A percentile compares a stretch with the other conserved stretches of the same genome.
phyloP scores from a whole-genome alignment of 2,113 vertebrate species.

The Labeo catla region DNA sequence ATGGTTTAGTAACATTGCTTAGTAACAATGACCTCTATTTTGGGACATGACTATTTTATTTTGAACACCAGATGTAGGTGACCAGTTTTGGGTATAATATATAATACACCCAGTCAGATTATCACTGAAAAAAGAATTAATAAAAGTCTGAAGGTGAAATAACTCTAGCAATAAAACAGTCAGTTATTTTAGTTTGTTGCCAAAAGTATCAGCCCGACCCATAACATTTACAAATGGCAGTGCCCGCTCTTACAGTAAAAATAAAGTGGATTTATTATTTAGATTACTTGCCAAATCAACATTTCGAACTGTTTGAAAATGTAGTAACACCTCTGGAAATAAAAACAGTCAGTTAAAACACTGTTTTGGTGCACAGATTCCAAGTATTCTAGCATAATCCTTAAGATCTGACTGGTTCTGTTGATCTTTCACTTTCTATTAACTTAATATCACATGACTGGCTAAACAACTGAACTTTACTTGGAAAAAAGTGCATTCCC shows the following conservation, averaged over 20 bases:
- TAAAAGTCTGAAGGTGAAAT: not conserved
- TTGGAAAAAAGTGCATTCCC: not conserved
- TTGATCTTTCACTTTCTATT: constrained; percentile 34
- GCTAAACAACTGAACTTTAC: constrained; percentile 9
- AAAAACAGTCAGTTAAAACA: not conserved
- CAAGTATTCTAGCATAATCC: not conserved
- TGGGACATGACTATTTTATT: too few species aligned
- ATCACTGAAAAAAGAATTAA: not conserved
- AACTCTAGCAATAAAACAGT: not conserved
- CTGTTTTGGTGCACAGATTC: not conserved
- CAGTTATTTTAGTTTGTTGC: not conserved
- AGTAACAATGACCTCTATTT: constrained; percentile 8
- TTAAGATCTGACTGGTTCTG: not conserved
- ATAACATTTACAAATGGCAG: too few species aligned
- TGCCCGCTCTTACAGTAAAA: too few species aligned
- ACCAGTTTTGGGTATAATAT: too few species aligned
- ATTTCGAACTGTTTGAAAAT: not conserved
- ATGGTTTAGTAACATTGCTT: not conserved
- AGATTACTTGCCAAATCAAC: not conserved
- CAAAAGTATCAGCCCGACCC: too few species aligned
- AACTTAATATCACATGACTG: not conserved
- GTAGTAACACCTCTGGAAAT: not conserved
- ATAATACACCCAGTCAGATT: not conserved
- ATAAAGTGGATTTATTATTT: too few species aligned
- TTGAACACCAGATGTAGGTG: not conserved